Evolutionary conservation across 2,797 vertebrate species (phyloP), one percentile per base, ranked within the genome.

Genomic region (Characodon lateralis): DNA sequence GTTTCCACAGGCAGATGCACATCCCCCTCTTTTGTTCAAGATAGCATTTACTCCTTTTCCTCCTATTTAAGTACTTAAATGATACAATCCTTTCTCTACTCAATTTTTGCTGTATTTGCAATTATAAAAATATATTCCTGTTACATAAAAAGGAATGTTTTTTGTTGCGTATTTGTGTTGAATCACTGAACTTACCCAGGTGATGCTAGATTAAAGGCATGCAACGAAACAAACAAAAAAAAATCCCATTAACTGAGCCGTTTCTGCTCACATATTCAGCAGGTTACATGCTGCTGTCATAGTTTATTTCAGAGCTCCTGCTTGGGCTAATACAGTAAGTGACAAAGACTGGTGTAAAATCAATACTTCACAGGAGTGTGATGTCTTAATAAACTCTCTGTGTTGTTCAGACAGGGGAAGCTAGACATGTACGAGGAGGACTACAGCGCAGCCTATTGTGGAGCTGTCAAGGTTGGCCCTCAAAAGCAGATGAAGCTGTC

Each of bases 401-500:
- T 93, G 92, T 94, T 94, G 93, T 93, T 93, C 91, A 92, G 92
- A 94, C 93, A 92, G 91, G 91, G 41, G 87, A 91, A 88, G 92
- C 93, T 87, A 89, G 92, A 93, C 93, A n/a, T 93, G 93, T 93
- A 94, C 92, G 93, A 94, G 93, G 77, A 94, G 90, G 91, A 92
- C 93, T 93, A 95, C 94, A 94, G 94, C 94, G 91, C 81, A 50
- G 88, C 84, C 93, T 90, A 95, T 96, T 96, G 95, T 96, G 91
- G 80, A 93, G 90, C 95, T 96, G 95, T 96, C 96, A 96, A 89
- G 92, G 80, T 87, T 84, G 79, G 90, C 89, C 91, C 94, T 96
- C 95, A 95, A 94, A 94, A 95, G 95, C 94, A 96, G 95, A 96
- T 96, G 95, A 96, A 96, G 96, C 95, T 95, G 94, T 96, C 96